These are phyloP conservation scores for Bombus polaris DNA, from an alignment of 1,140 invertebrate genomes.

Conservation along the genomic window DNA sequence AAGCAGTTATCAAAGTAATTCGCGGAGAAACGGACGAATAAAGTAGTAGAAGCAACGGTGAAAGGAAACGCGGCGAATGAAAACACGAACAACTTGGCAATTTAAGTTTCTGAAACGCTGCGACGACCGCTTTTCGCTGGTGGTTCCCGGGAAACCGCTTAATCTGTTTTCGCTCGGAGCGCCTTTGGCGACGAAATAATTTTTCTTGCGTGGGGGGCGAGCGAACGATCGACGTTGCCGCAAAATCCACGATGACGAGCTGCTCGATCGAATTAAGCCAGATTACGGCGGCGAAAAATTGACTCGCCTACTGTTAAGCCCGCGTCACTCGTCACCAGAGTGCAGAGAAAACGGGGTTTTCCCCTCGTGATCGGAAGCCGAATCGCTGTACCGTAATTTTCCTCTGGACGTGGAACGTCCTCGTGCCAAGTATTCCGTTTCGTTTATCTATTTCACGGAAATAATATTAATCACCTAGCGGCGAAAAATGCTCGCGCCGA, in stretches of 20 bases:
- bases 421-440: no score
- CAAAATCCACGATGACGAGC: not conserved
- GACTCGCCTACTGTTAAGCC: conserved; percentile 11
- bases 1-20: conserved; percentile 43
- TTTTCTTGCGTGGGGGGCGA: not conserved
- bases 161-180: conserved; percentile 26
- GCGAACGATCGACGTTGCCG: not conserved
- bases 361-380: not conserved
- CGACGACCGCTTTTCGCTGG: no score
- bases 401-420: no score
- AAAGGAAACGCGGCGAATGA: not conserved
- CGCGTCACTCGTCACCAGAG: conserved; percentile 17
- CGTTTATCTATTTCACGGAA: no score
- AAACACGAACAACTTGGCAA: conserved; percentile 18
- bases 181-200: conserved; percentile 31
- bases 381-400: not conserved
- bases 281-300: conserved; percentile 27
- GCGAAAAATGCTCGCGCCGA: no score
- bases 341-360: not conserved
- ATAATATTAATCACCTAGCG: no score
- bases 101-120: conserved; percentile 25
- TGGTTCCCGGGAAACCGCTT: not conserved
- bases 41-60: not conserved
- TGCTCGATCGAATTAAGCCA: conserved; percentile 20
- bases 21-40: not conserved